Evolutionary conservation across 2,888 invertebrate genomes (phyloP), one percentile per base, ranked within the genome.

Genomic region (Synergus gifuensis): DNA sequence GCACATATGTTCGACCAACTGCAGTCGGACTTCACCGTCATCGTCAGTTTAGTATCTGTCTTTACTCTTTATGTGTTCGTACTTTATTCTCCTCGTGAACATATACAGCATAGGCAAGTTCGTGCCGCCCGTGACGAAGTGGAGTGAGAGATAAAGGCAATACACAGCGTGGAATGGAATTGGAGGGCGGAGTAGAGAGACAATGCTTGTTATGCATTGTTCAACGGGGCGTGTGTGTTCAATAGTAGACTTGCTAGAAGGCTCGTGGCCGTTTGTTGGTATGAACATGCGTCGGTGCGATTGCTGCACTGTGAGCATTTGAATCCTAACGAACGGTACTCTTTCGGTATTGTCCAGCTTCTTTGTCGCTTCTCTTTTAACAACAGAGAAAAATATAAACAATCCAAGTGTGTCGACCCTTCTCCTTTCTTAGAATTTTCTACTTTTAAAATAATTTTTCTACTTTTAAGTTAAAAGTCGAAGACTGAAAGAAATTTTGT

Each of bases 201-300:
- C 90, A 90, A 90, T 90, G 89, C 90, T 90, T 84, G 90, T 90
- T 89, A 89, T 88, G 89, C 88, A 88, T 89, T 89, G 89, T 90
- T 88, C 88, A 81, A 78, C 80, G 83, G 81, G 80, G 82, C 82
- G 82, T 80, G 80, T 83, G 79, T 76, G 83, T 76, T 79, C 77
- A 76, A 73, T 77, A 78, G 79, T 80, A 78, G 77, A 80, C 80
- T 79, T 78, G 83, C 81, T 73, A 78, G 77, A 76, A 76, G 80
- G 64, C 80, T 81, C 78, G 76, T 58, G 76, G 81, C 76, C 77
- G 76, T 77, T 79, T 77, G 76, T 79, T 76, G 67, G 76, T 76
- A 64, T 77, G 54, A 54, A 79, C 77, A 67, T 42, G 77, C 80
- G 79, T 79, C 76, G 81, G 81, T 81, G 80, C 82, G 82, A 79